Evolutionary conservation across 2,797 vertebrate genomes (phyloP).

Genomic region (Percopsis omiscomaycus): DNA sequence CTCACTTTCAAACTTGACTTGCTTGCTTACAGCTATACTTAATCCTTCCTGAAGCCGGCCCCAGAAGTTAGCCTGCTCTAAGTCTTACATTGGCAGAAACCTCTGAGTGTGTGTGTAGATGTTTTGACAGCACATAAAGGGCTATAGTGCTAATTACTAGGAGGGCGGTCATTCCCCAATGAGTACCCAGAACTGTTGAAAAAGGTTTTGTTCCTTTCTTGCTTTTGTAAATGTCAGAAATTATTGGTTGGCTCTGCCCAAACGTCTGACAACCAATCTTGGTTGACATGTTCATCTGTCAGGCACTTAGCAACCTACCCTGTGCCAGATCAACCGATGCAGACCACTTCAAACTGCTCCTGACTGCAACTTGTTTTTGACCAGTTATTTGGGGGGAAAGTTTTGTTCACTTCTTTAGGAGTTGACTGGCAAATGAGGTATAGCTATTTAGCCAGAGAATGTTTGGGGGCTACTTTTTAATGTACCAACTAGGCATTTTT

Average conservation of each 20-base stretch:
- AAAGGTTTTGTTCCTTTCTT: constrained; percentile 31
- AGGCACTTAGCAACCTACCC: constrained; percentile 46
- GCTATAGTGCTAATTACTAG: constrained; percentile 42
- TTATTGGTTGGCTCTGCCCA: constrained; percentile 40
- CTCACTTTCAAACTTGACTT: constrained; percentile 43
- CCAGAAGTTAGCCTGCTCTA: not conserved
- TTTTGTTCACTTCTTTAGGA: constrained; percentile 4
- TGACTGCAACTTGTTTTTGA: constrained; percentile 25
- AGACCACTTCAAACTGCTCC: constrained; percentile 26
- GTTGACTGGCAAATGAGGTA: not conserved
- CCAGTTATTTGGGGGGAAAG: constrained; percentile 1
- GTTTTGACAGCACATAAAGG: constrained; percentile 41
- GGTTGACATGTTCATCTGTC: constrained; percentile 47
- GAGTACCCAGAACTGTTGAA: constrained; percentile 32
- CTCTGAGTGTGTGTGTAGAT: constrained; percentile 9
- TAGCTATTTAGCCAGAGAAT: constrained; percentile 21
- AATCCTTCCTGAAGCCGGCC: constrained; percentile 21
- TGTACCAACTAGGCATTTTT: not conserved
- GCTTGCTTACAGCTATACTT: constrained; percentile 7
- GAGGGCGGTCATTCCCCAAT: constrained; percentile 30
- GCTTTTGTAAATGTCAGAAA: constrained; percentile 53
- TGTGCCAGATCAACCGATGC: constrained; percentile 36
- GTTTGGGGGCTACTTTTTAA: constrained; percentile 3
- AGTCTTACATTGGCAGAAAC: not conserved
- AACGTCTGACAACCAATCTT: constrained; percentile 39